A percentile compares a stretch with the other conserved stretches of the same genome.
phyloP scores from a whole-genome alignment of 2,888 invertebrate genomes.

The Melitaea athalia region DNA sequence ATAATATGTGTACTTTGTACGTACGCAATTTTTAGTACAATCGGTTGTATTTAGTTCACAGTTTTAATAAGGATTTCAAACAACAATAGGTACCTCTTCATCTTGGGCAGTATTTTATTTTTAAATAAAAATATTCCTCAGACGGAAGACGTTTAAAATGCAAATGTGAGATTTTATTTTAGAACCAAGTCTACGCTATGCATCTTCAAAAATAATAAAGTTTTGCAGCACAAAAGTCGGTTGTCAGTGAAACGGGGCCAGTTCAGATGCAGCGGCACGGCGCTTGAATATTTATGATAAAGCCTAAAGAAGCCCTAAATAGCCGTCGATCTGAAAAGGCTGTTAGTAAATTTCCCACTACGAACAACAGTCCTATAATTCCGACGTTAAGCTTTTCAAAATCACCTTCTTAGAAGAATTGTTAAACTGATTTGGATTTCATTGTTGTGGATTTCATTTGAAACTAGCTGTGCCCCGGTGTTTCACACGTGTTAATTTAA shows the following conservation, averaged over 20 bases:
- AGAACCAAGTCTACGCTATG: constrained; percentile 1
- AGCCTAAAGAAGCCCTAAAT: constrained; percentile 22
- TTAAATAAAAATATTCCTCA: background rate
- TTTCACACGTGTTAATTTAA: too few relatives aligned
- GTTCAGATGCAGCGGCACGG: constrained; percentile 29
- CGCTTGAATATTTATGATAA: constrained; percentile 34
- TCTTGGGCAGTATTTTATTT: too few relatives aligned
- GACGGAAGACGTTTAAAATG: background rate
- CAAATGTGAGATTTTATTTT: background rate
- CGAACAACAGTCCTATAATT: constrained; percentile 3
- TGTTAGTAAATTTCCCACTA: constrained; percentile 24
- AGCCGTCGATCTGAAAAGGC: constrained; percentile 26
- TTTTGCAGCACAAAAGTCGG: constrained; percentile 25
- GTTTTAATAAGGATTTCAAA: too few relatives aligned
- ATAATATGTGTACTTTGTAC: too few relatives aligned
- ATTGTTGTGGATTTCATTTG: too few relatives aligned
- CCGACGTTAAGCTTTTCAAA: background rate
- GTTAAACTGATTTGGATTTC: too few relatives aligned
- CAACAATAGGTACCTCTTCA: too few relatives aligned
- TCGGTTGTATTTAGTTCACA: too few relatives aligned
- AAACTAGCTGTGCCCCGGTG: too few relatives aligned
- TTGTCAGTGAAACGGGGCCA: constrained; percentile 15
- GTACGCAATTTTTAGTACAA: too few relatives aligned
- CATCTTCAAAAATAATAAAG: constrained; percentile 22
- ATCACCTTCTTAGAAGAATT: background rate